These are phyloP conservation scores for Ophiothrix spiculata DNA, from an alignment of 35 echinoderm and acorn worm genomes.

Conservation along the genomic window DNA sequence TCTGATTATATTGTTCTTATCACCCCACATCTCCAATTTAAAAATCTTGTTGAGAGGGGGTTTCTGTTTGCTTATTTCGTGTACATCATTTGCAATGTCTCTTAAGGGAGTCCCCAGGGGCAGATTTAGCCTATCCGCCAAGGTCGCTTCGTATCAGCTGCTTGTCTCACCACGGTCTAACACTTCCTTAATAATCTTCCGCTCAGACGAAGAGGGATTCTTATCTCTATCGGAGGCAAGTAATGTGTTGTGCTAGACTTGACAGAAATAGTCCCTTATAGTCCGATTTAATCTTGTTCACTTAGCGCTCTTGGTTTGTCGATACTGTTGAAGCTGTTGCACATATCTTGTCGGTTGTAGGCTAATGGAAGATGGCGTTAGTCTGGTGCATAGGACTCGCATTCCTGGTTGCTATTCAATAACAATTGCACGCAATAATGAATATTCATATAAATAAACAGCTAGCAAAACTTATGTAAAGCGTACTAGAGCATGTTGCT, in stretches of 20 bases:
- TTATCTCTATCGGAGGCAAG: constrained; percentile 1
- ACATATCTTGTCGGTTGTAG: neutral
- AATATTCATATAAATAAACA: no score
- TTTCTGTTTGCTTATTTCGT: no score
- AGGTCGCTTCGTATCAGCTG: neutral
- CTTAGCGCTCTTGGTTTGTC: neutral
- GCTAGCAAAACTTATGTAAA: no score
- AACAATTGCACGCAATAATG: no score
- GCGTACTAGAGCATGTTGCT: no score
- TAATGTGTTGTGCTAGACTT: neutral
- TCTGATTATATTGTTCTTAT: no score
- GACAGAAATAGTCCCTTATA: constrained; percentile 1
- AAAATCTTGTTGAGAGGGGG: no score
- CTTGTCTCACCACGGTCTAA: neutral
- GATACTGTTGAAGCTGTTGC: neutral
- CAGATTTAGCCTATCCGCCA: neutral
- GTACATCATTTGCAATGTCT: no score
- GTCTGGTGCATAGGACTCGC: no score
- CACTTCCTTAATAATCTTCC: constrained; percentile 1
- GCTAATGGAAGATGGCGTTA: neutral
- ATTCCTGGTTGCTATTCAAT: no score
- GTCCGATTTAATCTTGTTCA: neutral
- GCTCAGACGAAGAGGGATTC: constrained; percentile 6
- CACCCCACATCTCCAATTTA: no score
- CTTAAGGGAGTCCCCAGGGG: neutral